Conservation (phyloP, 2,113 vertebrate genomes). For the Trochalopteron elliotii region DNA sequence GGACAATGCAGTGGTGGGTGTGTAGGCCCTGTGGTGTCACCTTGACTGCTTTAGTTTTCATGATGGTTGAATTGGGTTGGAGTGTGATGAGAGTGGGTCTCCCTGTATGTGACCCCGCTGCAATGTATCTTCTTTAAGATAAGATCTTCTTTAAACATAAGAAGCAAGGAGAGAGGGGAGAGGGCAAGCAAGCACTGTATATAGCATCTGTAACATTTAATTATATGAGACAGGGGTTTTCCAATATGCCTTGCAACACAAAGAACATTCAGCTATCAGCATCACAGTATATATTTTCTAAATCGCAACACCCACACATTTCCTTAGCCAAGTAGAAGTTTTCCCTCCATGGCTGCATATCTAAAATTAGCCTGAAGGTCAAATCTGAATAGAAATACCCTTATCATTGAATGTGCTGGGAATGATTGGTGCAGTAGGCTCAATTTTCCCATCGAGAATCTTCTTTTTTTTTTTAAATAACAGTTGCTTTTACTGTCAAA, state of each 20-base stretch:
- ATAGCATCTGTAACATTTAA: background rate
- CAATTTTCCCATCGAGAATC: constrained; percentile 27
- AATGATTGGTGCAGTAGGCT: constrained; percentile 15
- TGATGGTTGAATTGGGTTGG: background rate
- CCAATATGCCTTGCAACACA: constrained; percentile 15
- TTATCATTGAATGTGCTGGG: constrained; percentile 8
- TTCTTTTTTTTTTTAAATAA: constrained; percentile 50
- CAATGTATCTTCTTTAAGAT: background rate
- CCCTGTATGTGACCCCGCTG: background rate
- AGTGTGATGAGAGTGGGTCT: background rate
- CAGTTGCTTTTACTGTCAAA: constrained; percentile 41
- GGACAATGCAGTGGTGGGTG: background rate
- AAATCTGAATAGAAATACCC: constrained; percentile 42
- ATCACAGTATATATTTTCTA: constrained; percentile 24
- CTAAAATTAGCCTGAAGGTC: constrained; percentile 61
- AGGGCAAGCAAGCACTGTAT: background rate
- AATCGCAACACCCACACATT: constrained; percentile 33
- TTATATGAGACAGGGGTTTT: constrained; percentile 10
- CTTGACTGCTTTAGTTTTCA: background rate
- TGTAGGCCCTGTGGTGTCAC: background rate
- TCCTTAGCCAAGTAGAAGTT: constrained; percentile 56
- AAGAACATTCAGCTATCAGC: constrained; percentile 24
- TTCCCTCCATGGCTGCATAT: constrained; percentile 2
- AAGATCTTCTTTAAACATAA: background rate
- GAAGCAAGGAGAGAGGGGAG: background rate